phyloP scores from a whole-genome alignment of 2,113 vertebrate genomes.

The Brachionichthys hirsutus region DNA sequence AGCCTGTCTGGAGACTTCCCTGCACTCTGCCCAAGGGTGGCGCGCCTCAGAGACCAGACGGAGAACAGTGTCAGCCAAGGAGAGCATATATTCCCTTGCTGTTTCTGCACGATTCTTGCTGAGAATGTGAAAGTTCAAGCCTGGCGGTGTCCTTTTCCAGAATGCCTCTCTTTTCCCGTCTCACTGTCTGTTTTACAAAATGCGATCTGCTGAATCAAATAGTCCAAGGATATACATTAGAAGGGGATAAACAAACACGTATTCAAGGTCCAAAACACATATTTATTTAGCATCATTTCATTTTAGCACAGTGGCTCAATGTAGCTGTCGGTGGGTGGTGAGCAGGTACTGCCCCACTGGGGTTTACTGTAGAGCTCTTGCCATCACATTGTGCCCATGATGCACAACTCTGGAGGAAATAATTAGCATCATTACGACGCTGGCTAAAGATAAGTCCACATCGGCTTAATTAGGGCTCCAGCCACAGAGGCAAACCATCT shows the following conservation, averaged over 20 bases:
- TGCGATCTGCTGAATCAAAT: slow-evolving; percentile 7
- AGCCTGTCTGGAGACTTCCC: slow-evolving; percentile 35
- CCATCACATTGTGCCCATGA: slow-evolving; percentile 46
- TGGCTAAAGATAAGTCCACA: slow-evolving; percentile 34
- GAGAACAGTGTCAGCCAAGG: slow-evolving; percentile 60
- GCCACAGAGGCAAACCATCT: slow-evolving; percentile 47
- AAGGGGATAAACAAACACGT: slow-evolving; percentile 14
- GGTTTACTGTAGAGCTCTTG: too few relatives aligned
- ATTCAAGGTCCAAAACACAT: slow-evolving; percentile 2
- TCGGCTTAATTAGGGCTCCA: slow-evolving; percentile 57
- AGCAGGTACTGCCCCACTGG: slow-evolving; percentile 39
- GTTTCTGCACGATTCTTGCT: slow-evolving; percentile 57
- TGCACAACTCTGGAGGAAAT: slow-evolving; percentile 46
- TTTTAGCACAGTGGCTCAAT: slow-evolving; percentile 28
- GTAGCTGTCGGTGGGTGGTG: slow-evolving; percentile 39
- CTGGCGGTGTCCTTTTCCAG: neutral
- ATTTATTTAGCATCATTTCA: neutral
- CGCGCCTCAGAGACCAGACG: slow-evolving; percentile 58
- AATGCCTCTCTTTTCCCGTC: slow-evolving; percentile 6
- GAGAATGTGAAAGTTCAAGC: slow-evolving; percentile 55
- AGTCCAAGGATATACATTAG: slow-evolving; percentile 4
- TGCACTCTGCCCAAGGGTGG: slow-evolving; percentile 34
- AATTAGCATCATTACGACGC: slow-evolving; percentile 53
- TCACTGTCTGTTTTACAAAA: too few relatives aligned
- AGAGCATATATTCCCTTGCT: slow-evolving; percentile 70